Evolutionary conservation across 2,888 invertebrate species (phyloP), one percentile per base, ranked within the genome.

Genomic region (Hypselothyrea guttata): DNA sequence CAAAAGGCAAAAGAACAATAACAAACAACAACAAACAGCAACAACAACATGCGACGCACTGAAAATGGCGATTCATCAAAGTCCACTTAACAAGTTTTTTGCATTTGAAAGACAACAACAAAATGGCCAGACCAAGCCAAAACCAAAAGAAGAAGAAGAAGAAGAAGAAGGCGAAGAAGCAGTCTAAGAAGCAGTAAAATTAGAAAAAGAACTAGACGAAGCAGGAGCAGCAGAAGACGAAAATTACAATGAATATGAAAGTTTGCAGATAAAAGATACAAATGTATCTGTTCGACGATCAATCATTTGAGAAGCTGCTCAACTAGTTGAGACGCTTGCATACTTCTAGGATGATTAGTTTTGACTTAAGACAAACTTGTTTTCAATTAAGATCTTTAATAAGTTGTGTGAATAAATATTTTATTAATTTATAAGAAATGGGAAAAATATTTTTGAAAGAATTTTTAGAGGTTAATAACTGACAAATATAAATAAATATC

Each of bases 1-100:
- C 73, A 49, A 65, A 40, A 22, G 38, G 44, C 45, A 68, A 65
- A 62, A 47, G 22, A 22, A 22, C 22, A 22, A 22, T 22, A 22
- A 22, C 22, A 22, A 66, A 71, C 55, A 45, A 44, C 16, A 37
- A 16, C 12, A 56, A 65, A 16, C 31, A 59, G 16, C 13, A 33
- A 31, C 27, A 51, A 30, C 3, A 37, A 31, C 13, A 54, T 15
- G 27, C 22, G 2, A 68, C 59, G 67, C 66, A 71, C 75, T 67
- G 57, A 69, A 84, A 77, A 75, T 81, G 84, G 76, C 82, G 64
- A 82, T 82, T 84, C 86, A 82, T 86, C 86, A 86, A 81, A 85
- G 84, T 84, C 84, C 76, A 66, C 68, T 63, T 74, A 86, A 84
- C 86, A 84, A 79, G 76, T 76, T 69, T 79, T 78, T 84, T 79